Conservation (phyloP, 2,797 vertebrate species). For the Muraenolepis orangiensis region DNA sequence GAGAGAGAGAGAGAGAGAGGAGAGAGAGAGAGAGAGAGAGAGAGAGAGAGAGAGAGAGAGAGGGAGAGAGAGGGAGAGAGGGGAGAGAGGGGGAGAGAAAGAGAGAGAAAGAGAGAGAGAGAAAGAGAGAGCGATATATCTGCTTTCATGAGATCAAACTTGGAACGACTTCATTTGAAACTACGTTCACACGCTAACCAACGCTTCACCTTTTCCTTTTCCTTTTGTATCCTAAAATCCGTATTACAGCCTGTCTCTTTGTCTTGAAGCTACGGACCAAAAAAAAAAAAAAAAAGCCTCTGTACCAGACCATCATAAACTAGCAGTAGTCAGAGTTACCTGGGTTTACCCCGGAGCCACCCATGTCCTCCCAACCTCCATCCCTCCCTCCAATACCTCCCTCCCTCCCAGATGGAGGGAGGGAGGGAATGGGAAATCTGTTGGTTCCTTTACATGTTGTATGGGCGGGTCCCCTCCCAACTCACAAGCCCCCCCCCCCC, state of each 20-base stretch:
- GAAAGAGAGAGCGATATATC: constrained; percentile 1
- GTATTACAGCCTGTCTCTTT: too few species aligned
- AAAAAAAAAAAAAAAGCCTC: neutral
- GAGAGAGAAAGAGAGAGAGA: neutral
- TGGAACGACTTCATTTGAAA: neutral
- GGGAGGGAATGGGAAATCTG: too few species aligned
- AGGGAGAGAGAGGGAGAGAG: neutral
- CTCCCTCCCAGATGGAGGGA: neutral
- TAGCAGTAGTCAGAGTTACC: neutral
- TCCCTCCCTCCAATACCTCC: neutral
- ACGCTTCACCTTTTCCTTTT: neutral
- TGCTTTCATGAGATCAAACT: neutral
- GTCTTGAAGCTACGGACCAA: neutral
- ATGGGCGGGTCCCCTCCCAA: too few species aligned
- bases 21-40: constrained; percentile 20
- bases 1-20: constrained; percentile 1
- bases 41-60: neutral
- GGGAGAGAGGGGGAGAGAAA: too few species aligned
- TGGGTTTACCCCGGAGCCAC: neutral
- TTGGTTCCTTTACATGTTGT: too few species aligned
- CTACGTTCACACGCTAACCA: neutral
- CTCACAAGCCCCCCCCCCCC: too few species aligned
- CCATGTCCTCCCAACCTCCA: neutral
- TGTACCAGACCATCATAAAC: neutral
- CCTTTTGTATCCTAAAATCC: neutral